These are phyloP conservation scores for Eciton burchellii DNA, from an alignment of 1,140 invertebrate genomes.

Conservation along the genomic window DNA sequence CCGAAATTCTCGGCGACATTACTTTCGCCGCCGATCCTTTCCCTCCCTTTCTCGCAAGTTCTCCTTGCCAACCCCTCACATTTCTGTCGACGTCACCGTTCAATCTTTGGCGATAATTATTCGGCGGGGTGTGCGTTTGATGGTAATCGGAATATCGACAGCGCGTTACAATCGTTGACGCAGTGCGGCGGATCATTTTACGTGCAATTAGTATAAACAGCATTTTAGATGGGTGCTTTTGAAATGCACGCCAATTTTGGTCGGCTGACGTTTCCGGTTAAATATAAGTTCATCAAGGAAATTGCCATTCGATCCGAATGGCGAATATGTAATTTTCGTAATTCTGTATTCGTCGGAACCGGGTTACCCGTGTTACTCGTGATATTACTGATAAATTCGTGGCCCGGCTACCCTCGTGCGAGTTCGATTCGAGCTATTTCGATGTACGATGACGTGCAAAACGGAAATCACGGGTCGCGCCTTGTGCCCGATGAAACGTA, in stretches of 20 bases:
- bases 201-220: conserved; percentile 37
- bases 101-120: conserved; percentile 17
- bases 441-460: not conserved
- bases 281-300: conserved; percentile 35
- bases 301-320: conserved; percentile 24
- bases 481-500: not conserved
- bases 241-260: conserved; percentile 5
- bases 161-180: not conserved
- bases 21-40: conserved; percentile 19
- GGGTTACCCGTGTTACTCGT: not conserved
- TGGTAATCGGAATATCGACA: conserved; percentile 6
- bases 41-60: too few species aligned
- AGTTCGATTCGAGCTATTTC: conserved; percentile 43
- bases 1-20: conserved; percentile 39
- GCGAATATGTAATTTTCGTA: conserved; percentile 19
- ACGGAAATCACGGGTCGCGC: conserved; percentile 39
- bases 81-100: too few species aligned
- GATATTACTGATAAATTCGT: conserved; percentile 4
- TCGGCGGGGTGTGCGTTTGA: not conserved
- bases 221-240: conserved; percentile 12
- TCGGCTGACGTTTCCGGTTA: not conserved
- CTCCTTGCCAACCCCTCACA: too few species aligned
- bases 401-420: not conserved
- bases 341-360: conserved; percentile 16
- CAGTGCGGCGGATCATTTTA: conserved; percentile 18